These are phyloP conservation scores for Rhinogobius similis DNA, from an alignment of 2,113 vertebrate species.

Conservation along the genomic window DNA sequence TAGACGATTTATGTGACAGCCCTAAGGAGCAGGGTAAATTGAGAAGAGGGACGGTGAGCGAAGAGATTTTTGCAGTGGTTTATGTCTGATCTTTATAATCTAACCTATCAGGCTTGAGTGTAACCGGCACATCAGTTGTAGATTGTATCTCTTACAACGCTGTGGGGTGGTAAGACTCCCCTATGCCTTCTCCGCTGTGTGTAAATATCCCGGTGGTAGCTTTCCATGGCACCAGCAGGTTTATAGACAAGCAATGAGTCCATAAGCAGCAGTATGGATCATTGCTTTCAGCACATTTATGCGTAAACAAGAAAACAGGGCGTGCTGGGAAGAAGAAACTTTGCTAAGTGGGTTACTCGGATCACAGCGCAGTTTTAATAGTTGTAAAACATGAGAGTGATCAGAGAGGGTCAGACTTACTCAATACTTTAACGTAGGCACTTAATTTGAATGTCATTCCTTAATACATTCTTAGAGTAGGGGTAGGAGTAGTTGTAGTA, in stretches of 20 bases:
- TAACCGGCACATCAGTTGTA: not conserved
- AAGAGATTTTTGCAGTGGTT: constrained; percentile 30
- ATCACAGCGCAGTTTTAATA: not conserved
- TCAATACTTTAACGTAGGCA: not conserved
- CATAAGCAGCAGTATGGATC: constrained; percentile 1
- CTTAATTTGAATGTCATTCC: no score
- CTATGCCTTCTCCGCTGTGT: constrained; percentile 16
- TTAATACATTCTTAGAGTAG: no score
- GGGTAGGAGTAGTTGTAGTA: no score
- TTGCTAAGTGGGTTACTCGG: not conserved
- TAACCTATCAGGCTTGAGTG: constrained; percentile 7
- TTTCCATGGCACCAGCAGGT: constrained; percentile 11
- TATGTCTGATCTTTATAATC: constrained; percentile 30
- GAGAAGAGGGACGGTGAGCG: constrained; percentile 17
- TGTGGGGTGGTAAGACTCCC: constrained; percentile 12
- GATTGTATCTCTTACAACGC: constrained; percentile 5
- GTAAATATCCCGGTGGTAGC: constrained; percentile 7
- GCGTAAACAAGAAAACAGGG: constrained; percentile 9
- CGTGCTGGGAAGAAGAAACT: not conserved
- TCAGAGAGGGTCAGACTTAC: not conserved
- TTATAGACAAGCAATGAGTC: constrained; percentile 11
- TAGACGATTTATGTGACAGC: constrained; percentile 18
- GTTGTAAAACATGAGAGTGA: not conserved
- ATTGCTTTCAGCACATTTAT: constrained; percentile 11
- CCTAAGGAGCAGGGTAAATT: constrained; percentile 34